A percentile compares a stretch with the other conserved stretches of the same genome.
phyloP scores from a whole-genome alignment of 2,113 vertebrate species.

The Girardinichthys multiradiatus region DNA sequence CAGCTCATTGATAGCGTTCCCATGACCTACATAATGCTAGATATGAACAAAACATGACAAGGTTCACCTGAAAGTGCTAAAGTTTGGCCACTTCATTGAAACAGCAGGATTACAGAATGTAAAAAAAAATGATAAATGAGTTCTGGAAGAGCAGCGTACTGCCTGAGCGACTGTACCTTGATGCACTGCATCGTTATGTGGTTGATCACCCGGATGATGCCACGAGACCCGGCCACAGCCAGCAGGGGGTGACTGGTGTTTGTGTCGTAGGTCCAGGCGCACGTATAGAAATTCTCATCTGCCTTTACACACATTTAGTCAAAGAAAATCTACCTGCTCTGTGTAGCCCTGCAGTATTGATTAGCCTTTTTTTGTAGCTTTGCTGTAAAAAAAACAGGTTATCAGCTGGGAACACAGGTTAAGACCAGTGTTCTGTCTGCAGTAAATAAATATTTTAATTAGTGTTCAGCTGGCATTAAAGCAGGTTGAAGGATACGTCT shows the following conservation, averaged over 20 bases:
- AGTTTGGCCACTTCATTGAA: not conserved
- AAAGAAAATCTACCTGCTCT: conserved; percentile 66
- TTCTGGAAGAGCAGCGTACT: too few relatives aligned
- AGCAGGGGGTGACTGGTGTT: conserved; percentile 96
- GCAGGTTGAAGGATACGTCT: conserved; percentile 90
- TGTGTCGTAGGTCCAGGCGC: conserved; percentile 97
- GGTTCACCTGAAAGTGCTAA: not conserved
- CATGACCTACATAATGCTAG: conserved; percentile 98
- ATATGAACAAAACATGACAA: not conserved
- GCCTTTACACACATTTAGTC: conserved; percentile 80
- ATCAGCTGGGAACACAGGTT: too few relatives aligned
- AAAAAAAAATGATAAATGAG: too few relatives aligned
- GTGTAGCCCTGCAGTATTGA: not conserved
- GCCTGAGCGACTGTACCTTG: conserved; percentile 81
- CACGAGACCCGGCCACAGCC: conserved; percentile 95
- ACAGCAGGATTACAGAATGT: too few relatives aligned
- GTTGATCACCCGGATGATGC: conserved; percentile 98
- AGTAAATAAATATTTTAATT: not conserved
- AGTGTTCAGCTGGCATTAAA: not conserved
- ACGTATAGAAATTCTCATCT: conserved; percentile 99
- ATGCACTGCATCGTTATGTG: conserved; percentile 99
- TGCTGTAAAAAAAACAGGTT: too few relatives aligned
- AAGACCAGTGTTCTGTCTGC: too few relatives aligned
- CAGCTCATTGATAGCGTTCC: conserved; percentile 98
- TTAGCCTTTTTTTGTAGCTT: too few relatives aligned